A percentile compares a stretch with the other conserved stretches of the same genome.
phyloP scores from a whole-genome alignment of 2,888 invertebrate species.

The Margaritifera margaritifera region DNA sequence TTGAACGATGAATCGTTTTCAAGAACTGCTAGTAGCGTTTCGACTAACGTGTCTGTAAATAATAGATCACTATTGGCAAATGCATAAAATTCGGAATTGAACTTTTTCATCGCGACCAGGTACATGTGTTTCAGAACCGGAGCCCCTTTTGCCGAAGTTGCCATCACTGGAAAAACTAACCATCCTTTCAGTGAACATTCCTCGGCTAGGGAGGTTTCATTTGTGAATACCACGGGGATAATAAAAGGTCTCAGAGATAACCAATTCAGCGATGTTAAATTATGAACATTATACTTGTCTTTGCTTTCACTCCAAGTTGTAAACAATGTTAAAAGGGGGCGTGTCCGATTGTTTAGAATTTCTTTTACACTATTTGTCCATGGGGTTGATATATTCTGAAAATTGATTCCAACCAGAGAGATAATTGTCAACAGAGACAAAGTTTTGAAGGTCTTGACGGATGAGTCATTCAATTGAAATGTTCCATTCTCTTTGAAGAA shows the following conservation, averaged over 20 bases:
- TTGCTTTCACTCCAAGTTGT: slow-evolving; percentile 50
- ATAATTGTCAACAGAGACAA: no score
- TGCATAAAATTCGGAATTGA: slow-evolving; percentile 53
- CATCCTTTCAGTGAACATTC: slow-evolving; percentile 41
- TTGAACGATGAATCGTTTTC: slow-evolving; percentile 16
- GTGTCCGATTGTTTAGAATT: slow-evolving; percentile 18
- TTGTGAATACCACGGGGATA: slow-evolving; percentile 49
- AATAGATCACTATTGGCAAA: slow-evolving; percentile 62
- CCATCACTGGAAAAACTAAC: slow-evolving; percentile 39
- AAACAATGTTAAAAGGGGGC: slow-evolving; percentile 51
- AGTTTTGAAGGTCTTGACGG: no score
- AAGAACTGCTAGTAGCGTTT: slow-evolving; percentile 35
- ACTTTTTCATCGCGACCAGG: slow-evolving; percentile 43
- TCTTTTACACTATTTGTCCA: no score
- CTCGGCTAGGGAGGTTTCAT: slow-evolving; percentile 33
- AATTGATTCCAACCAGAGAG: no score
- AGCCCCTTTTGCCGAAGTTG: slow-evolving; percentile 40
- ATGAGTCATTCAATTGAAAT: no score
- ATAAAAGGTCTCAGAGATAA: slow-evolving; percentile 45
- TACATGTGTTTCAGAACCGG: slow-evolving; percentile 64
- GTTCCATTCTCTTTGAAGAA: no score
- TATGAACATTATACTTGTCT: slow-evolving; percentile 49
- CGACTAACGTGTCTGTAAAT: slow-evolving; percentile 46
- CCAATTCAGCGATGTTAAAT: slow-evolving; percentile 55
- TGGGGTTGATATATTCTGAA: no score